A percentile compares a stretch with the other conserved stretches of the same genome.
phyloP scores from a whole-genome alignment of 2,113 vertebrate species.

The Epinephelus fuscoguttatus region DNA sequence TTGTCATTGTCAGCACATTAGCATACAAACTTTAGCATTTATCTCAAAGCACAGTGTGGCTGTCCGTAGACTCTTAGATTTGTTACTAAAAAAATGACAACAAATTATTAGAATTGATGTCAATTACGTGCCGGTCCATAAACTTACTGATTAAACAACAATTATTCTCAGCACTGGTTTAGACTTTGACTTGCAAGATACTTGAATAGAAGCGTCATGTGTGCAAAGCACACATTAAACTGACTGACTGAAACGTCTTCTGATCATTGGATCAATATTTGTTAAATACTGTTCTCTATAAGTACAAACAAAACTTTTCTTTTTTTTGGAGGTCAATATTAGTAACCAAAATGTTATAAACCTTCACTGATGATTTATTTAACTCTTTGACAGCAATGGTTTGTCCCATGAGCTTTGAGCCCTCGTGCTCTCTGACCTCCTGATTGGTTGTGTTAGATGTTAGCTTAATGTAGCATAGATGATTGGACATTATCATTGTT shows the following conservation, averaged over 20 bases:
- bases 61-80: neutral
- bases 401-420: constrained; percentile 15
- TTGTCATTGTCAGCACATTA: no score
- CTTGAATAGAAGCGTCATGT: neutral
- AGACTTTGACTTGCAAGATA: neutral
- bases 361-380: neutral
- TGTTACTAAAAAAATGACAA: neutral
- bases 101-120: neutral
- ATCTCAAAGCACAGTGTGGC: no score
- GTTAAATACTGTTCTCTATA: neutral
- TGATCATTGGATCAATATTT: neutral
- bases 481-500: constrained; percentile 65
- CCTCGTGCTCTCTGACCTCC: constrained; percentile 22
- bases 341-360: neutral
- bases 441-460: constrained; percentile 52
- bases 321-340: neutral
- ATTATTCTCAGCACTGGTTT: neutral
- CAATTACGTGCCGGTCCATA: neutral
- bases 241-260: neutral
- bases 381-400: constrained; percentile 33
- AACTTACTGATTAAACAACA: neutral
- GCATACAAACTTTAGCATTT: no score
- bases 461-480: constrained; percentile 56
- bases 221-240: neutral
- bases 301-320: neutral